Evolutionary conservation across 2,113 vertebrate genomes (phyloP).

Genomic region (Gavialis gangeticus): DNA sequence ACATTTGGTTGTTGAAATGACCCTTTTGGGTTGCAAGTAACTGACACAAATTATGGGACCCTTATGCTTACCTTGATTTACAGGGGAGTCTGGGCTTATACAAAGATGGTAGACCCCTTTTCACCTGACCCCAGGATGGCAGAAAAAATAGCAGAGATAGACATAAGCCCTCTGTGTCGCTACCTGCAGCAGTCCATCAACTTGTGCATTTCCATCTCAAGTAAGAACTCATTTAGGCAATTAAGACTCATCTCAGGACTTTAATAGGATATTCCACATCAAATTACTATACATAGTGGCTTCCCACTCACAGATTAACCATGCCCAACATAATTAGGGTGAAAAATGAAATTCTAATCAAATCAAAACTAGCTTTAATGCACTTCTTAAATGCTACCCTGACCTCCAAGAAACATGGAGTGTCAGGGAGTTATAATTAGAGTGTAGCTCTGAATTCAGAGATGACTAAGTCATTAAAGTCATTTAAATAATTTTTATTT

Average conservation of each 20-base stretch:
- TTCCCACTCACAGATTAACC: constrained; percentile 57
- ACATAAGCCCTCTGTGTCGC: neutral
- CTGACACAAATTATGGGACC: neutral
- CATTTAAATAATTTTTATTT: neutral
- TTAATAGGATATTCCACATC: constrained; percentile 46
- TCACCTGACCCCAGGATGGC: neutral
- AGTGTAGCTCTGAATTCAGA: neutral
- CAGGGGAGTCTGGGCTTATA: neutral
- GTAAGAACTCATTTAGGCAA: neutral
- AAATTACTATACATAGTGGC: neutral
- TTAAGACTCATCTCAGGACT: constrained; percentile 2
- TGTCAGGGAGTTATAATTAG: neutral
- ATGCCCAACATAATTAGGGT: constrained; percentile 17
- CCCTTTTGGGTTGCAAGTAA: neutral
- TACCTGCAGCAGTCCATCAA: neutral
- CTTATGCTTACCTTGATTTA: neutral
- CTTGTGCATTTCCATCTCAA: neutral
- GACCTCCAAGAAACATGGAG: neutral
- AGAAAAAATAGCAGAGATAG: neutral
- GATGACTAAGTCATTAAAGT: neutral
- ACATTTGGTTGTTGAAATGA: neutral
- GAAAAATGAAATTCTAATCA: constrained; percentile 51
- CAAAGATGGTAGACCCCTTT: neutral
- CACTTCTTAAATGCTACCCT: neutral
- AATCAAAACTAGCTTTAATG: constrained; percentile 28